Percentiles rank a stretch among this genome's conserved stretches.
phyloP scores from a whole-genome alignment of 2,797 vertebrate species.

The Mormyrus proboscirostris region DNA sequence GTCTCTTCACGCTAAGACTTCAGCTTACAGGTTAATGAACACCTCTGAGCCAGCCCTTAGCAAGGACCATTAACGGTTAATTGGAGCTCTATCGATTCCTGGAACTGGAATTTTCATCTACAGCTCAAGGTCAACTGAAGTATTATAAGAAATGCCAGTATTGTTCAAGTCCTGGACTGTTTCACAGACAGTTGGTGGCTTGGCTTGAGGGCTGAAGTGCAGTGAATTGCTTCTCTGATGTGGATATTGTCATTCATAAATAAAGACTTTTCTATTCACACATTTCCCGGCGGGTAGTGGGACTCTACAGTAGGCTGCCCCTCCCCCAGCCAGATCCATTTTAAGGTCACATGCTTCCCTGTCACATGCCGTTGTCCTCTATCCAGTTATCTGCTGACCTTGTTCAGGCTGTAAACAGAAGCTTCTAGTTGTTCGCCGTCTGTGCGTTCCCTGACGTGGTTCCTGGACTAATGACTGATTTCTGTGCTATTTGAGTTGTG shows the following conservation, averaged over 20 bases:
- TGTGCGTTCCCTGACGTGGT: not conserved
- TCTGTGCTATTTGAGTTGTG: not conserved
- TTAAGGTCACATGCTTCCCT: not conserved
- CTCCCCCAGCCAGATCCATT: not conserved
- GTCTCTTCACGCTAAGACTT: not conserved
- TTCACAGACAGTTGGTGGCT: not conserved
- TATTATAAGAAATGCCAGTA: slow-evolving; percentile 21
- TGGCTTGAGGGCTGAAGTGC: not conserved
- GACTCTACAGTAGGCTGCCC: not conserved
- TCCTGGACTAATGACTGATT: not conserved
- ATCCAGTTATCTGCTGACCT: not conserved
- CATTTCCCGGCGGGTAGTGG: not conserved
- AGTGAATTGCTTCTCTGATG: not conserved
- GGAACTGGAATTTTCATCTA: slow-evolving; percentile 1
- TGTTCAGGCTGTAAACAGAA: not conserved
- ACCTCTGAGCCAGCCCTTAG: not conserved
- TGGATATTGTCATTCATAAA: not conserved
- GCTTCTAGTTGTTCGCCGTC: not conserved
- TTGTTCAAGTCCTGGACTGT: not conserved
- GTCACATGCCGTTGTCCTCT: not conserved
- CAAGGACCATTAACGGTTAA: not conserved
- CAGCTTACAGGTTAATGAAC: not conserved
- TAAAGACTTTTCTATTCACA: not conserved
- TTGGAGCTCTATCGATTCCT: slow-evolving; percentile 16
- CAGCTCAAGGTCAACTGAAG: not conserved